Conservation (phyloP, 2,888 invertebrate genomes). For the Melanostoma mellinum region DNA sequence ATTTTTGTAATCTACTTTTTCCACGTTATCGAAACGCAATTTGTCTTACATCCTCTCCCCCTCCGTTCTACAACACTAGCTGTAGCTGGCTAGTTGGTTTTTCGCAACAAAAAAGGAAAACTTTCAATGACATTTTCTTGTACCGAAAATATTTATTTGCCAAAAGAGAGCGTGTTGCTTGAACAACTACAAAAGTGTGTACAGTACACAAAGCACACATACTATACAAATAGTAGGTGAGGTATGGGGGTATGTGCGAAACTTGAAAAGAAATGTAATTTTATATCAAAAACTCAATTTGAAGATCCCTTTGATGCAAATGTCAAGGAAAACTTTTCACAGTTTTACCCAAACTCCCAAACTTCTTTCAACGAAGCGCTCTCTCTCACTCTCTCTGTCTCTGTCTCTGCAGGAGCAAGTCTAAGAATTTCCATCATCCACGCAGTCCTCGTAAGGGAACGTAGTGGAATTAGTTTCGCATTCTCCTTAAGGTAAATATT, state of each 20-base stretch:
- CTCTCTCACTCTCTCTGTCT: too few species aligned
- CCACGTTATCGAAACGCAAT: too few species aligned
- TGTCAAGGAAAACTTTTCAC: conserved; percentile 65
- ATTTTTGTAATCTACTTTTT: too few species aligned
- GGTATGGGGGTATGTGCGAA: conserved; percentile 18
- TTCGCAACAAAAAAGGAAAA: too few species aligned
- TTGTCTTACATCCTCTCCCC: too few species aligned
- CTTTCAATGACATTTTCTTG: too few species aligned
- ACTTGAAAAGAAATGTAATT: conserved; percentile 68
- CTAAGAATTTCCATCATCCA: conserved; percentile 22
- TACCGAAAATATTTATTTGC: too few species aligned
- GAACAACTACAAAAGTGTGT: too few species aligned
- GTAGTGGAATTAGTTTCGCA: conserved; percentile 53
- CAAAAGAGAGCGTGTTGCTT: too few species aligned
- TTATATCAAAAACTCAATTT: conserved; percentile 67
- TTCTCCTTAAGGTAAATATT: conserved; percentile 58
- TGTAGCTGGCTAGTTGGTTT: too few species aligned
- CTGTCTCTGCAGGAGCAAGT: neutral
- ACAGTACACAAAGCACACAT: too few species aligned
- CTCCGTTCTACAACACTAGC: too few species aligned
- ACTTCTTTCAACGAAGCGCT: conserved; percentile 24
- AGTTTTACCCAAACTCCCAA: conserved; percentile 24
- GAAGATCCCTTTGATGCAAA: conserved; percentile 68
- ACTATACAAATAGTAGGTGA: neutral
- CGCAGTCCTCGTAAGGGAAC: conserved; percentile 27